These are phyloP conservation scores for Phyllostomus hastatus DNA, from an alignment of 2,113 vertebrate genomes.

Conservation along the genomic window DNA sequence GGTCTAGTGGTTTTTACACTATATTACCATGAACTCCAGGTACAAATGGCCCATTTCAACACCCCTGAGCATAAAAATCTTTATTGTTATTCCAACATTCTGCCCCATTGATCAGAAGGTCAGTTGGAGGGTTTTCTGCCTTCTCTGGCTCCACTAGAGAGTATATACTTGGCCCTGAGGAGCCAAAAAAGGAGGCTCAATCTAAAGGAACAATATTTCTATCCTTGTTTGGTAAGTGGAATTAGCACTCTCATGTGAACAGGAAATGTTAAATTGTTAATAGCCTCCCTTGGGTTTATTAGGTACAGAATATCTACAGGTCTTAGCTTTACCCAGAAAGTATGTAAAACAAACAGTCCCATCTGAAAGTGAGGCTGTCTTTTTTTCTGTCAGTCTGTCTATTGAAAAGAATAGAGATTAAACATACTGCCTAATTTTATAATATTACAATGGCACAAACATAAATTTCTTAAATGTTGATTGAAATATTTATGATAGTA, in stretches of 20 bases:
- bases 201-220: conserved; percentile 46
- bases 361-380: not conserved
- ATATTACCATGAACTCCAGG: not conserved
- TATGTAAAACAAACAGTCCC: not conserved
- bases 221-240: conserved; percentile 12
- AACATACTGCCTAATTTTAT: not conserved
- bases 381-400: conserved; percentile 1
- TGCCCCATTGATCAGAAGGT: not conserved
- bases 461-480: not conserved
- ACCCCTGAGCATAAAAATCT: conserved; percentile 22
- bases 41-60: not conserved
- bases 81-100: conserved; percentile 30
- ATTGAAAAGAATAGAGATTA: not conserved
- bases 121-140: not conserved
- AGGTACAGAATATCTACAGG: not conserved
- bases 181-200: not conserved
- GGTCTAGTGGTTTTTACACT: not conserved
- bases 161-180: not conserved
- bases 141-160: not conserved
- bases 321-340: not conserved
- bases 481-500: not conserved
- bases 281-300: conserved; percentile 30
- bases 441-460: conserved; percentile 9
- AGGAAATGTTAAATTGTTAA: conserved; percentile 44
- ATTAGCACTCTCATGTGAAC: not conserved